phyloP scores from a whole-genome alignment of 2,888 invertebrate genomes.

The Agrotis exclamationis region DNA sequence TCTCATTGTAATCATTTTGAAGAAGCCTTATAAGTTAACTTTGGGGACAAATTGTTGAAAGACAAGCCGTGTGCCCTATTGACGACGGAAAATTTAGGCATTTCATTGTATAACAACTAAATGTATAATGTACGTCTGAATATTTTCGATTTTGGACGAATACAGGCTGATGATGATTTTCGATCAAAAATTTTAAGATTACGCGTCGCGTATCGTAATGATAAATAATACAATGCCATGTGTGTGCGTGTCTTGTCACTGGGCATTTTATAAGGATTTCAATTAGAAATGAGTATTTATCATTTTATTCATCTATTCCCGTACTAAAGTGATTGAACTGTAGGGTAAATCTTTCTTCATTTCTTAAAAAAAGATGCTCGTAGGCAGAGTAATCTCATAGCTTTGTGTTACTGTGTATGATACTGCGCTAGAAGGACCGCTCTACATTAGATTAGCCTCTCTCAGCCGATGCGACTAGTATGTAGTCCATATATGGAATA shows the following conservation, averaged over 20 bases:
- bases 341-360: neutral
- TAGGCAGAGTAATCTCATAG: constrained; percentile 6
- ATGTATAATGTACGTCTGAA: too few species aligned
- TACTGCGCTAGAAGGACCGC: neutral
- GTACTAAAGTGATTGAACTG: too few species aligned
- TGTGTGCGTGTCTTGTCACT: too few species aligned
- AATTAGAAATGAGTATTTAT: neutral
- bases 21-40: neutral
- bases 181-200: too few species aligned
- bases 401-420: neutral
- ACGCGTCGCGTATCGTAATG: too few species aligned
- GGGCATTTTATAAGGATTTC: neutral
- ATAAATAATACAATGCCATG: neutral
- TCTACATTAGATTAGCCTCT: constrained; percentile 21
- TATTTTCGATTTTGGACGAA: too few species aligned
- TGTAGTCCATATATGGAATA: too few species aligned
- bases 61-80: neutral
- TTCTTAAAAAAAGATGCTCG: too few species aligned
- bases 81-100: neutral
- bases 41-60: neutral
- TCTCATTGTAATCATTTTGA: constrained; percentile 29
- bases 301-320: neutral
- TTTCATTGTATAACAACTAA: too few species aligned
- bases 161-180: too few species aligned
- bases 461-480: neutral